Evolutionary conservation across 2,113 vertebrate genomes (phyloP), one percentile per base, ranked within the genome.

Genomic region (Nyctereutes procyonoides): DNA sequence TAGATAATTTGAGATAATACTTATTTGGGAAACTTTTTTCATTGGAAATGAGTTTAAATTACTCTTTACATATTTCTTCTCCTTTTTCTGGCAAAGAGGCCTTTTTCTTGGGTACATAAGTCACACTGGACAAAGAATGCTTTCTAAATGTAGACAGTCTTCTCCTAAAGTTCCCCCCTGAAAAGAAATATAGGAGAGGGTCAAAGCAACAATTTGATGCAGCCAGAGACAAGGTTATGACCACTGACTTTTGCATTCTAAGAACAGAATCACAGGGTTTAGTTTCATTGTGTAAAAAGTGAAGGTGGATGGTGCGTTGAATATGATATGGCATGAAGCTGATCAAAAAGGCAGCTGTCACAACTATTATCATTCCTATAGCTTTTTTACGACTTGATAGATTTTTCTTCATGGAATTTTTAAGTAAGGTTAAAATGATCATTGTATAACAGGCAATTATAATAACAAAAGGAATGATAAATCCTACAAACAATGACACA

Each of bases 181-280:
- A 99, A 98, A 99, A 99, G 98, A 99, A 99, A 83, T 99, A 99
- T 19, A 99, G 99, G 80, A 99, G 97, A 0, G 99, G 99, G 89
- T 99, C 99, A 24, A 99, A 99, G 98, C 99, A 99, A 43, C 99
- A 99, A 94, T 99, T 99, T 97, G 99, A 96, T 1, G 99, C 99
- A 0, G 99, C 99, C 92, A 99, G 98, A 83, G 99, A 99, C 79
- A 99, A 98, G 0, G 99, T 99, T 95, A 99, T 98, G 53, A 99
- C 99, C 0, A 99, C 99, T 0, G 98, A 99, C 96, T 99, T 99
- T 98, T 99, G 99, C 98, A 99, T 99, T 95, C 97, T 98, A 0
- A 99, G 1, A 9, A 76, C 35, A 15, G 99, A 98, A 0, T 98
- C 96, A 0, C 99, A 99, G 93, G 80, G 9, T 38, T 96, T 10